Percentiles rank a stretch among this genome's conserved stretches.
Conservation (phyloP, 2,888 invertebrate genomes). For the Eledone cirrhosa region DNA sequence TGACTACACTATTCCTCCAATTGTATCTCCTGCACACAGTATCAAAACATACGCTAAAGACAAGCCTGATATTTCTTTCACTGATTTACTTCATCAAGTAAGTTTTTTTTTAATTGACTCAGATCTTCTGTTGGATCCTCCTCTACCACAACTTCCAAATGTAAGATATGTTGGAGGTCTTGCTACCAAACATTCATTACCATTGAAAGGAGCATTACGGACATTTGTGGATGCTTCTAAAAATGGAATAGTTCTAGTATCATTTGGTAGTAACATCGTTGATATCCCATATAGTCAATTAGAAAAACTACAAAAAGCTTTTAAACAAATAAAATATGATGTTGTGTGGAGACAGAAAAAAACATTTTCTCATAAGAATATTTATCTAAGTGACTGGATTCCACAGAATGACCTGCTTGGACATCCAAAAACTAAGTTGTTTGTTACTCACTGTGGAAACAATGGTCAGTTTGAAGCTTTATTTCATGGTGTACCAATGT, state of each 20-base stretch:
- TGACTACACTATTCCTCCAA: background rate
- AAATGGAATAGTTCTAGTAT: slow-evolving; percentile 38
- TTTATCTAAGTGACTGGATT: slow-evolving; percentile 33
- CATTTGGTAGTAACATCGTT: slow-evolving; percentile 36
- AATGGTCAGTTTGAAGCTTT: slow-evolving; percentile 44
- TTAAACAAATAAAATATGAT: slow-evolving; percentile 29
- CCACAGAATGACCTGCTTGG: slow-evolving; percentile 42
- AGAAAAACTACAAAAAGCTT: slow-evolving; percentile 33
- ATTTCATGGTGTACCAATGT: slow-evolving; percentile 44
- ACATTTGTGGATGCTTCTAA: slow-evolving; percentile 32
- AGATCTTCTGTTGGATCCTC: slow-evolving; percentile 36
- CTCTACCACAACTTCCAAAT: slow-evolving; percentile 35
- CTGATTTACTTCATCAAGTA: slow-evolving; percentile 30
- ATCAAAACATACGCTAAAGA: slow-evolving; percentile 33
- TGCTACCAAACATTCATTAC: slow-evolving; percentile 31
- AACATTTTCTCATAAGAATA: slow-evolving; percentile 22
- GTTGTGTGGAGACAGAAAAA: slow-evolving; percentile 8
- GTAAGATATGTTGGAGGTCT: slow-evolving; percentile 36
- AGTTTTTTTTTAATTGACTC: slow-evolving; percentile 35
- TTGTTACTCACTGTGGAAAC: slow-evolving; percentile 43
- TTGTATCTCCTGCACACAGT: background rate
- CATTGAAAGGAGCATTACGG: slow-evolving; percentile 31
- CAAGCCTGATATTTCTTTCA: slow-evolving; percentile 22
- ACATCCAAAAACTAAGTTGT: slow-evolving; percentile 37
- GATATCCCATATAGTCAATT: slow-evolving; percentile 32